These are phyloP conservation scores for Onychomys arenicola DNA, from an alignment of 2,797 vertebrate species.

Conservation along the genomic window DNA sequence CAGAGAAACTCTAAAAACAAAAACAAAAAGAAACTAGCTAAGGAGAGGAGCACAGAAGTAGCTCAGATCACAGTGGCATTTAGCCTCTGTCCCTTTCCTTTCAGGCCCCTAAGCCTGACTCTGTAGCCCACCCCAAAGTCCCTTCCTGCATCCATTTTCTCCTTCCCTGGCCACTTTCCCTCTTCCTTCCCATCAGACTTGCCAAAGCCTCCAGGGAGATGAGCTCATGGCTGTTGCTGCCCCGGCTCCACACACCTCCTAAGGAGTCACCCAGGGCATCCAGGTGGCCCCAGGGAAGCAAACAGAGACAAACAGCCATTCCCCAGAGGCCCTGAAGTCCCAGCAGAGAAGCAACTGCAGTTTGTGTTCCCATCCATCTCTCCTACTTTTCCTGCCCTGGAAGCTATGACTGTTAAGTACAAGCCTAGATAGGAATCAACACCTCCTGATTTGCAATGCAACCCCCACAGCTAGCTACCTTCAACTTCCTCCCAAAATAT, in stretches of 20 bases:
- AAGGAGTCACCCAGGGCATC: slow-evolving; percentile 54
- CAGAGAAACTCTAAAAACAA: not conserved
- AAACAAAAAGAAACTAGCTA: not conserved
- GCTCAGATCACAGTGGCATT: not conserved
- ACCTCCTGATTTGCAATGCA: not conserved
- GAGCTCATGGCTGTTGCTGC: slow-evolving; percentile 67
- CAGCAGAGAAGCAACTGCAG: not conserved
- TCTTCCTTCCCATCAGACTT: slow-evolving; percentile 51
- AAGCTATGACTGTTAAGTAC: not conserved
- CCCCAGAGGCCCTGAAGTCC: slow-evolving; percentile 35
- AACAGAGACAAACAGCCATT: slow-evolving; percentile 72
- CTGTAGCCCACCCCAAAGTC: not conserved
- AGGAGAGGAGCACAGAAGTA: not conserved
- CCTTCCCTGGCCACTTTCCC: not conserved
- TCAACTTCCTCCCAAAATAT: not conserved
- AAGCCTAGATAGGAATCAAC: not conserved
- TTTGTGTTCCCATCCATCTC: not conserved
- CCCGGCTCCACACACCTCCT: slow-evolving; percentile 47
- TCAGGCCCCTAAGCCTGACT: not conserved
- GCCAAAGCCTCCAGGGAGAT: slow-evolving; percentile 52
- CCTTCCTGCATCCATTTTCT: not conserved
- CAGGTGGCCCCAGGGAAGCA: slow-evolving; percentile 44
- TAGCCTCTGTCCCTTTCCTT: not conserved
- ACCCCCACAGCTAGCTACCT: not conserved
- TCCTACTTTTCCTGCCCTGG: not conserved